Conservation (phyloP, 2,797 vertebrate species). For the Parauchenoglanis ngamensis region DNA sequence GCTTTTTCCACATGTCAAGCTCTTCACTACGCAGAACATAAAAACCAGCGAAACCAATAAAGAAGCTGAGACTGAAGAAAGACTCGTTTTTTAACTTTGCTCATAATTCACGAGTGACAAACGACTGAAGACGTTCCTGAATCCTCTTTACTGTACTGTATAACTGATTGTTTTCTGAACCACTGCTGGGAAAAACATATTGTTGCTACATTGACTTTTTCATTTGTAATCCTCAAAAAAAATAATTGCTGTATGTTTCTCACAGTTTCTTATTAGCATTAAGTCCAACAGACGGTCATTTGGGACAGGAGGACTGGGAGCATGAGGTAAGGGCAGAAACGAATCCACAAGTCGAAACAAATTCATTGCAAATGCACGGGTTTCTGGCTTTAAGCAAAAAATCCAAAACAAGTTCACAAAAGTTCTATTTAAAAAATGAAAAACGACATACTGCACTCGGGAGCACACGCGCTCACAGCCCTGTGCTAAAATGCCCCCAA, state of each 20-base stretch:
- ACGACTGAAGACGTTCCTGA: neutral
- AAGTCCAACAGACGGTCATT: neutral
- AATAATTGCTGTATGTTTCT: neutral
- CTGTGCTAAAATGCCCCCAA: constrained; percentile 2
- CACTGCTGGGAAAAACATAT: neutral
- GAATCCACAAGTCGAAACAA: neutral
- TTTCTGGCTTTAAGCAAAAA: neutral
- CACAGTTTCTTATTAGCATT: neutral
- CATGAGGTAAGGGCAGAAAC: neutral
- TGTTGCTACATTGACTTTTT: neutral
- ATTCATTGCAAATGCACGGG: neutral
- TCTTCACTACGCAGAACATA: neutral
- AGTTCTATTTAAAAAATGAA: neutral
- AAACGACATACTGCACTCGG: neutral
- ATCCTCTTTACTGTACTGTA: neutral
- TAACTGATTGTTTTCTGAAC: neutral
- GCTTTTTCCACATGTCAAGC: neutral
- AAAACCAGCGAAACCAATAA: neutral
- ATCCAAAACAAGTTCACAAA: neutral
- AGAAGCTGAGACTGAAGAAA: neutral
- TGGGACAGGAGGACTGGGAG: neutral
- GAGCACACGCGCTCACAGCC: constrained; percentile 18
- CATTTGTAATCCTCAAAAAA: neutral
- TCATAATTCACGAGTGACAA: neutral
- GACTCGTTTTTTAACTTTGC: neutral